These are phyloP conservation scores for Anguilla japonica DNA, from an alignment of 2,113 vertebrate genomes.

Conservation along the genomic window DNA sequence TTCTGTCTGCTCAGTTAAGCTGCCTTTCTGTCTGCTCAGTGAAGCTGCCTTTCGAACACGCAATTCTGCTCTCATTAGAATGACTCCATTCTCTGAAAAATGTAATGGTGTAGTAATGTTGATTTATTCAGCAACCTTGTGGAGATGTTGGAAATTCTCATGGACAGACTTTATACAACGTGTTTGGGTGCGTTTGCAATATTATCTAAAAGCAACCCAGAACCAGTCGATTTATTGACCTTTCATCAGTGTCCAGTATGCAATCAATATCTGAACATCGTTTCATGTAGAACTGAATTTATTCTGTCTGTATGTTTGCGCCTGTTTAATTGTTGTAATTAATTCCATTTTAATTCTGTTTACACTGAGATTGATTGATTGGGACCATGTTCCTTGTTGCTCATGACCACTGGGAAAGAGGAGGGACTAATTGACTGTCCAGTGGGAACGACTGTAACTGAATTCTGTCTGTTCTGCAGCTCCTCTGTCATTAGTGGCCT, in stretches of 20 bases:
- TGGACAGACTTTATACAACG: background rate
- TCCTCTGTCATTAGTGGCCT: constrained; percentile 91
- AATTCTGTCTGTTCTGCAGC: constrained; percentile 59
- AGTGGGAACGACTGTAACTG: background rate
- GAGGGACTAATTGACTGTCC: too few relatives aligned
- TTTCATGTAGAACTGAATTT: background rate
- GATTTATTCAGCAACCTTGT: too few relatives aligned
- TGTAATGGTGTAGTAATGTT: too few relatives aligned
- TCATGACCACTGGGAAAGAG: background rate
- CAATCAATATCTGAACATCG: background rate
- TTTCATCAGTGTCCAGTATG: background rate
- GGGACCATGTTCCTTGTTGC: too few relatives aligned
- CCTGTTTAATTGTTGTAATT: background rate
- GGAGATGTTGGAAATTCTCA: too few relatives aligned
- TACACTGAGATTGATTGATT: too few relatives aligned
- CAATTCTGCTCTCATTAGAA: too few relatives aligned
- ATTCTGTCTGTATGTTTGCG: background rate
- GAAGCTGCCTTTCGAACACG: too few relatives aligned
- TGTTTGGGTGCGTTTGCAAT: background rate
- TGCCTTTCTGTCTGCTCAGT: too few relatives aligned
- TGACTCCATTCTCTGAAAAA: too few relatives aligned
- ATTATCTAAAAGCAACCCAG: background rate
- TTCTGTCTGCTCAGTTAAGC: too few relatives aligned
- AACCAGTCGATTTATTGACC: background rate
- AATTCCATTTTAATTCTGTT: too few relatives aligned